Base-by-base conservation (phyloP, 2,797 vertebrate species). In the Geotrypetes seraphini region DNA sequence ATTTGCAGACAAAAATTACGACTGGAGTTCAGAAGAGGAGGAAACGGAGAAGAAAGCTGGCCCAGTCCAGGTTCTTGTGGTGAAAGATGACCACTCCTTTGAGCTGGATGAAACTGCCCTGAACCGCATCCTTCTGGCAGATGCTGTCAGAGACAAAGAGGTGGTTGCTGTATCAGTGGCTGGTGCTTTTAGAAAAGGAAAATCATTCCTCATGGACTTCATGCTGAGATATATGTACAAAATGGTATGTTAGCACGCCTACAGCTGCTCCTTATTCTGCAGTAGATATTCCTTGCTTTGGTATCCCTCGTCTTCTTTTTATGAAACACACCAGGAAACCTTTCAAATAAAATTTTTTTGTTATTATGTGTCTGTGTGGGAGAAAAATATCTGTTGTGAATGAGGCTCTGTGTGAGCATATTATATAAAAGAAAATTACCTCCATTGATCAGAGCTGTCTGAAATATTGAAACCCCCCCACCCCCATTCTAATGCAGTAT, bases 161-260 rank as follows among this genome's bases (percentile, higher is more conserved):
- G 93, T 99, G 1, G 95, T 97, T 31, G 89, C 91, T 3, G 87
- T 99, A 40, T 99, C 95, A 0, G 95, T 99, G 9, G 95, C 95
- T 3, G 95, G 95, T 33, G 94, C 95, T 14, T 97, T 99, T 51
- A 84, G 95, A 7, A 97, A 99, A 79, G 95, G 95, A 16, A 99
- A 99, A 54, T 99, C 95, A 1, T 99, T 99, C 71, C 88, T 99
- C 43, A 96, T 99, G 95, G 95, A 99, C 75, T 99, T 99, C 69
- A 97, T 99, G 94, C 75, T 99, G 69, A 86, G 95, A 1, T 99
- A 93, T 64, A 97, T 99, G 95, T 96, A 97, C 78, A 91, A 84
- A 14, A 88, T 92, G 47, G 94, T 97, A 58, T 36, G 76, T 19
- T 17, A n/a, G n/a, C n/a, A n/a, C n/a, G n/a, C n/a, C n/a, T n/a